These are phyloP conservation scores for Caradrina clavipalpis DNA, from an alignment of 2,888 invertebrate genomes.

Conservation along the genomic window DNA sequence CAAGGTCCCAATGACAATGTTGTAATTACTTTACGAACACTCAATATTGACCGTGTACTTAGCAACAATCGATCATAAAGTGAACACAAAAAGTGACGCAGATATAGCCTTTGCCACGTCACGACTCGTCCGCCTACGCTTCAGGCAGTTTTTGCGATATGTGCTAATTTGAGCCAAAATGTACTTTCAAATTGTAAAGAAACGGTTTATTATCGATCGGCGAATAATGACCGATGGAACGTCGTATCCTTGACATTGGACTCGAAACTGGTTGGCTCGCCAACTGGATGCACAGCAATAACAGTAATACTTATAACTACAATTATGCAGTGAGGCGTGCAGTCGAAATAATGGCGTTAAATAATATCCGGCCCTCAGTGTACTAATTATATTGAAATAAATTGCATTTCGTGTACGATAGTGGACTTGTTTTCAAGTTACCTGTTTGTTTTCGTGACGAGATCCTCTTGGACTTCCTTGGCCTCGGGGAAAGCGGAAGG, in stretches of 20 bases:
- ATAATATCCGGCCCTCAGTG: conserved; percentile 38
- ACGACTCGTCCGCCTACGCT: conserved; percentile 70
- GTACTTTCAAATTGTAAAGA: conserved; percentile 39
- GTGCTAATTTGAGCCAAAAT: conserved; percentile 48
- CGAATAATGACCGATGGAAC: conserved; percentile 37
- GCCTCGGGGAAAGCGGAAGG: no score
- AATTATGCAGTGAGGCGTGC: conserved; percentile 52
- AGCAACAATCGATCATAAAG: conserved; percentile 54
- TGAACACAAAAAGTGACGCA: conserved; percentile 61
- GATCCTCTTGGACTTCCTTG: no score
- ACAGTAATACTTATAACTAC: conserved; percentile 44
- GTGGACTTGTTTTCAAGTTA: conserved; percentile 11
- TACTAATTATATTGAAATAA: conserved; percentile 21
- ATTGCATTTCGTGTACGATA: conserved; percentile 21
- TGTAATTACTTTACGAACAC: conserved; percentile 49
- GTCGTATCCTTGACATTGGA: conserved; percentile 73
- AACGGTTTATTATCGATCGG: conserved; percentile 55
- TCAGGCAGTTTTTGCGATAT: conserved; percentile 54
- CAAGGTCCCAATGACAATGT: conserved; percentile 28
- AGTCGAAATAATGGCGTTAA: conserved; percentile 46
- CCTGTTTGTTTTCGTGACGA: not conserved
- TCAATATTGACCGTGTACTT: conserved; percentile 54
- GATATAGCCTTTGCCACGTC: conserved; percentile 68
- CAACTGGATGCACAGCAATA: conserved; percentile 50
- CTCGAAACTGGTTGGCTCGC: conserved; percentile 55